Conservation (phyloP, 2,113 vertebrate species). For the Oxyruncus cristatus region DNA sequence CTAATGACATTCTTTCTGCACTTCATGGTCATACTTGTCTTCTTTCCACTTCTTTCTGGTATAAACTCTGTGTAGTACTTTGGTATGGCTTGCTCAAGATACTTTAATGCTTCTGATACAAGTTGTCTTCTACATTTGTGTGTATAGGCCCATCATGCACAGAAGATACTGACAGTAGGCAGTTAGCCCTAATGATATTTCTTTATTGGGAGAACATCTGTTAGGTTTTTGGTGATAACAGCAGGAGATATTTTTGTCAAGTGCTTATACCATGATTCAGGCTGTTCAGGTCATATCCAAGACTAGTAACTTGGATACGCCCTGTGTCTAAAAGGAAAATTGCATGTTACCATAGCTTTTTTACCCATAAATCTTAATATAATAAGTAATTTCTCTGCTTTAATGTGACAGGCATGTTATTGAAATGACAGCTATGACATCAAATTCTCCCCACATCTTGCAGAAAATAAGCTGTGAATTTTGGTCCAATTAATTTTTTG, state of each 20-base stretch:
- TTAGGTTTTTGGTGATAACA: background rate
- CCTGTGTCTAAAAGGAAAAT: background rate
- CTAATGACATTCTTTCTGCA: background rate
- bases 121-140: background rate
- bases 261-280: background rate
- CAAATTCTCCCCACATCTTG: background rate
- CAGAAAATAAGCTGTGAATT: conserved; percentile 7
- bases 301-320: background rate
- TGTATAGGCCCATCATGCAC: background rate
- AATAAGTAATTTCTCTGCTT: background rate
- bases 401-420: background rate
- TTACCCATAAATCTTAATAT: background rate
- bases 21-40: background rate
- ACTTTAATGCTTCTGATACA: background rate
- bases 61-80: background rate
- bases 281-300: conserved; percentile 9
- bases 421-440: background rate
- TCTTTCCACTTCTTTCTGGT: background rate
- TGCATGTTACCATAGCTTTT: background rate
- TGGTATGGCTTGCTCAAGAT: background rate
- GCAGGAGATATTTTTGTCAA: background rate
- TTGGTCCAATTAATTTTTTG: background rate
- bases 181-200: background rate
- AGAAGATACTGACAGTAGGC: background rate
- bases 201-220: background rate